phyloP scores from a whole-genome alignment of 2,113 vertebrate species.

The Bubo scandiacus region DNA sequence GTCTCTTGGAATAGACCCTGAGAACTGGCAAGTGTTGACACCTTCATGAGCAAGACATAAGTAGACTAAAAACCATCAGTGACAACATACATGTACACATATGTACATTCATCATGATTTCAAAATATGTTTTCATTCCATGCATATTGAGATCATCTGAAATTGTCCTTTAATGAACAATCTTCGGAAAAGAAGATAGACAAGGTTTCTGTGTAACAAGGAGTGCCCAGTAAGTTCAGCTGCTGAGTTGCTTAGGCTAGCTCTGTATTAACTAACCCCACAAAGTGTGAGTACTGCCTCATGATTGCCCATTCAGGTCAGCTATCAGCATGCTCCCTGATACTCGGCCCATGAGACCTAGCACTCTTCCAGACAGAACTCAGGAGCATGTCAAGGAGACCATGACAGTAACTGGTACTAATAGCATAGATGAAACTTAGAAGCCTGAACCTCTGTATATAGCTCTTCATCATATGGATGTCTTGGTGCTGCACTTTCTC shows the following conservation, averaged over 20 bases:
- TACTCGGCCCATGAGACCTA: not conserved
- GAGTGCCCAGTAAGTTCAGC: not conserved
- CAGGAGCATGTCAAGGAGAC: not conserved
- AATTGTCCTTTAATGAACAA: not conserved
- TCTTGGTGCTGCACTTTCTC: not conserved
- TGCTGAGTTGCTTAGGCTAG: not conserved
- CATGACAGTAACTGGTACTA: not conserved
- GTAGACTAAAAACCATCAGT: not conserved
- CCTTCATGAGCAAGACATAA: not conserved
- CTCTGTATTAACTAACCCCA: not conserved
- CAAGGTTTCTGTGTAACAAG: not conserved
- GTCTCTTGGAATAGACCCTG: not conserved
- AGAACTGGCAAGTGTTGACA: not conserved
- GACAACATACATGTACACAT: not conserved
- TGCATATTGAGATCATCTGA: not conserved
- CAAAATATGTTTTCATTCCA: not conserved
- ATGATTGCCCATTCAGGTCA: not conserved
- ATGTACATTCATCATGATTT: not conserved
- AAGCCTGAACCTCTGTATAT: not conserved
- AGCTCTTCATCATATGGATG: accelerated
- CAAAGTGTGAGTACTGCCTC: not conserved
- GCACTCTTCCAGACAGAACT: not conserved
- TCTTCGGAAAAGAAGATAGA: not conserved
- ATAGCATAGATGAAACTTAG: not conserved
- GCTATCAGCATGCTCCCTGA: not conserved